Base-by-base conservation (phyloP, 2,888 invertebrate species). In the Aspidapion aeneum region DNA sequence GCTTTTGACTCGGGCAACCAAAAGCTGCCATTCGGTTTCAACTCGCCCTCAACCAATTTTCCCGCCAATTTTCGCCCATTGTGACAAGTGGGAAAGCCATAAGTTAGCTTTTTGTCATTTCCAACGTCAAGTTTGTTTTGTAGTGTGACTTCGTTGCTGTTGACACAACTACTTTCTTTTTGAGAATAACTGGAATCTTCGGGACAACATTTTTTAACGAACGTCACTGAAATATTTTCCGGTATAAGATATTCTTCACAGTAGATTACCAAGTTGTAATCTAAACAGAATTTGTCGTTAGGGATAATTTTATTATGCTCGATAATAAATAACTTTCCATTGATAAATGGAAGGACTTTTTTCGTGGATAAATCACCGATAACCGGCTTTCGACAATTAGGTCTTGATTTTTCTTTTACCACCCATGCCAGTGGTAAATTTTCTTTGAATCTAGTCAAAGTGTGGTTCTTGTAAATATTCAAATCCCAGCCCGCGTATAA, bases 131-230 rank as follows among this genome's bases (percentile, higher is more conserved):
- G 75, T 20, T 70, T 71, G 55, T 76, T 76, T 57, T 70, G 68
- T 2, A 35, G 3, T 35, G 35, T 35, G 5, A 35, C 35, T 68
- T 76, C 72, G 75, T 80, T 70, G 69, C 74, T 70, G 65, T 68
- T 74, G 70, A 75, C 78, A 77, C 82, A 86, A 68, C 81, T 83
- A 76, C 74, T 81, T 73, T 78, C 82, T 63, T 72, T 80, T 75
- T 84, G 86, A 75, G 84, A 85, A 72, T 86, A 91, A 58, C 83
- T 84, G 7, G 85, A 86, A 57, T 84, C 82, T 58, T 82, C 81
- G 1, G 88, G 88, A 76, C 93, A 93, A 74, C 93, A 93, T 78
- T 91, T 90, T 74, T 83, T 82, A 50, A 85, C 75, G 68, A 76
- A 68, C 73, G 81, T 73, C 74, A 71, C 73, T 49, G 75, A 68